Conservation (phyloP, 1,140 invertebrate species). For the Chelonus insularis region DNA sequence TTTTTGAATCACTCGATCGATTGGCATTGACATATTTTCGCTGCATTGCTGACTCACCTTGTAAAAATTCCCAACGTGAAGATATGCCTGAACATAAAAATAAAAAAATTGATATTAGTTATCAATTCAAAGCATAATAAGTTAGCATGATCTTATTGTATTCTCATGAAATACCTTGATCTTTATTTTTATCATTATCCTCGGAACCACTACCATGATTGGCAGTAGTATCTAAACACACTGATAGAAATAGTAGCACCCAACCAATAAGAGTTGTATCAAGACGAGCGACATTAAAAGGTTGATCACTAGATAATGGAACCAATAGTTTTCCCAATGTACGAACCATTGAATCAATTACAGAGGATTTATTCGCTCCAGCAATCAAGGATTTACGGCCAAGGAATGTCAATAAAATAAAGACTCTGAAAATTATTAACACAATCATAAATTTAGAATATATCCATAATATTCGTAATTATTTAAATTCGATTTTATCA, state of each 20-base stretch:
- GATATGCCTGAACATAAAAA: conserved; percentile 49
- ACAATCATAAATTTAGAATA: neutral
- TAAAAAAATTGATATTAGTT: conserved; percentile 12
- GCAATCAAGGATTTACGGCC: conserved; percentile 76
- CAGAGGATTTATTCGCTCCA: conserved; percentile 65
- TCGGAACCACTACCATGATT: conserved; percentile 37
- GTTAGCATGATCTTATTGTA: too few relatives aligned
- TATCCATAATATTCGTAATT: too few relatives aligned
- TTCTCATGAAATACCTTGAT: too few relatives aligned
- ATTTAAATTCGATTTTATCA: too few relatives aligned
- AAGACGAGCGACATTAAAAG: conserved; percentile 44
- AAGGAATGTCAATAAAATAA: conserved; percentile 84
- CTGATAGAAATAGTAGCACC: conserved; percentile 76
- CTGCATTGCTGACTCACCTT: conserved; percentile 70
- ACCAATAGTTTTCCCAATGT: conserved; percentile 63
- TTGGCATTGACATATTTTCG: conserved; percentile 59
- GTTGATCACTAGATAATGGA: conserved; percentile 58
- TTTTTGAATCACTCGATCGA: conserved; percentile 54
- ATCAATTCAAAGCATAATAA: neutral
- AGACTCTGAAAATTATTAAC: conserved; percentile 66
- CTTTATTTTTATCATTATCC: conserved; percentile 53
- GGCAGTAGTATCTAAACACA: conserved; percentile 69
- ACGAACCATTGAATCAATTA: conserved; percentile 67
- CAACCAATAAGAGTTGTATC: conserved; percentile 71
- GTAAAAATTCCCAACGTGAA: conserved; percentile 80